Conservation (phyloP, 2,888 invertebrate species). For the Unio pictorum region DNA sequence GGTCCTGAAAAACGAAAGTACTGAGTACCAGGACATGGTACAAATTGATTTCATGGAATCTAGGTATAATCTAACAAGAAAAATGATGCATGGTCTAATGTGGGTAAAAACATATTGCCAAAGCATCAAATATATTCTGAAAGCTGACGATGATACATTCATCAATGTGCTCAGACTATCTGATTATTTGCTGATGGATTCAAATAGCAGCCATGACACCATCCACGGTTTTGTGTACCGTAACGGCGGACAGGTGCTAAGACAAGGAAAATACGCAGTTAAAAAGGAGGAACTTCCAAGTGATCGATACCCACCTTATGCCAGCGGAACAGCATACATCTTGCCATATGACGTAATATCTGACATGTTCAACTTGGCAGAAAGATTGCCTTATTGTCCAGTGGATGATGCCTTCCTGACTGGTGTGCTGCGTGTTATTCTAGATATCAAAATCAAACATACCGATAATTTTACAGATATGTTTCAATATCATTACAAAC, state of each 20-base stretch:
- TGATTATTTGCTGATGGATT: slow-evolving; percentile 9
- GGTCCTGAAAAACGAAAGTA: slow-evolving; percentile 24
- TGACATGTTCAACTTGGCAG: slow-evolving; percentile 35
- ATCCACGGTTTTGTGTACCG: slow-evolving; percentile 33
- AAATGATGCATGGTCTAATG: slow-evolving; percentile 34
- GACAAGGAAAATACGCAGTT: slow-evolving; percentile 49
- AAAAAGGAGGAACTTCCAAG: slow-evolving; percentile 31
- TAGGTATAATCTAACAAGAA: slow-evolving; percentile 35
- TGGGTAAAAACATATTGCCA: slow-evolving; percentile 35
- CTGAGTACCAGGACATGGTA: slow-evolving; percentile 32
- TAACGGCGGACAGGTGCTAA: slow-evolving; percentile 18
- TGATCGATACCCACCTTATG: slow-evolving; percentile 41
- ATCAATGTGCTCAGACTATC: slow-evolving; percentile 33
- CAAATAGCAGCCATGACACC: slow-evolving; percentile 21
- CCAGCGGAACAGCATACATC: slow-evolving; percentile 49
- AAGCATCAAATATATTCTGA: slow-evolving; percentile 33
- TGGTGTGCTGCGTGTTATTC: slow-evolving; percentile 44
- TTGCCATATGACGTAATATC: slow-evolving; percentile 38
- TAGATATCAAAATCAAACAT: slow-evolving; percentile 16
- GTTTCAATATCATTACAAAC: too few species aligned
- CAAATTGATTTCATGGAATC: slow-evolving; percentile 39
- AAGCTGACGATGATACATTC: slow-evolving; percentile 44
- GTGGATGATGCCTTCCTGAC: slow-evolving; percentile 60
- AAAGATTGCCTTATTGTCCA: slow-evolving; percentile 42
- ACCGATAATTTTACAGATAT: too few species aligned